Evolutionary conservation across 1,140 invertebrate genomes (phyloP).

Genomic region (Lepidostoma basale): DNA sequence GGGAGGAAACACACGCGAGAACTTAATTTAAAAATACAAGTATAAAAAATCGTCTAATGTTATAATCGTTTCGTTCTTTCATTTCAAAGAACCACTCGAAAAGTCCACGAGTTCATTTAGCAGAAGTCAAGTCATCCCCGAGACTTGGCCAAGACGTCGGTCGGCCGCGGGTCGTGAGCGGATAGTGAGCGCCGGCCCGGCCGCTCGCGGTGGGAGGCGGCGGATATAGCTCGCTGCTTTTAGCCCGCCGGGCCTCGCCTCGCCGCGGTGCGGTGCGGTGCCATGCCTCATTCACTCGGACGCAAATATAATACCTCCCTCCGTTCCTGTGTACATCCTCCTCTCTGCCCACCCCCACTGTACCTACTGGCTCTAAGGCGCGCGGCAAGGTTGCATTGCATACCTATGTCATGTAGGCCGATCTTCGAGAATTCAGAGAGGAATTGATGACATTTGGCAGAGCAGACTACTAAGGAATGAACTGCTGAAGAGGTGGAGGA

Average conservation of each 20-base stretch:
- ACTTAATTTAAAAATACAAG: slow-evolving; percentile 35
- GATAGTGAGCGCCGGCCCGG: slow-evolving; percentile 65
- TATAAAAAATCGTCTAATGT: slow-evolving; percentile 28
- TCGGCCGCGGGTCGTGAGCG: slow-evolving; percentile 84
- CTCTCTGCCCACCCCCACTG: no score
- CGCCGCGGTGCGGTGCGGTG: background rate
- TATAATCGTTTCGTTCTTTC: slow-evolving; percentile 32
- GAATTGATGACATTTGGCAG: no score
- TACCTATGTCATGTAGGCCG: no score
- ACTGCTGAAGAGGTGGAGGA: no score
- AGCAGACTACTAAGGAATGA: no score
- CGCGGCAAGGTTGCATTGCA: no score
- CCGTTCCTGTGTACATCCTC: no score
- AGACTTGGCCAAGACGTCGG: slow-evolving; percentile 81
- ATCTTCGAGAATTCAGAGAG: no score
- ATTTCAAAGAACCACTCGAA: slow-evolving; percentile 58
- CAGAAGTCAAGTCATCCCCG: slow-evolving; percentile 83
- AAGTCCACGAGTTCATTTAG: slow-evolving; percentile 71
- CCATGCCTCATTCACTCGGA: no score
- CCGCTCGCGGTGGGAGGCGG: slow-evolving; percentile 46
- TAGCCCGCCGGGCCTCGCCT: slow-evolving; percentile 23
- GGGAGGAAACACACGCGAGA: slow-evolving; percentile 31
- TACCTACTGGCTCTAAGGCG: no score
- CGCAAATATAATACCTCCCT: no score
- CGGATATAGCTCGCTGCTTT: slow-evolving; percentile 32